phyloP scores from a whole-genome alignment of 2,888 invertebrate species.

The Lacanobia wlatinum region DNA sequence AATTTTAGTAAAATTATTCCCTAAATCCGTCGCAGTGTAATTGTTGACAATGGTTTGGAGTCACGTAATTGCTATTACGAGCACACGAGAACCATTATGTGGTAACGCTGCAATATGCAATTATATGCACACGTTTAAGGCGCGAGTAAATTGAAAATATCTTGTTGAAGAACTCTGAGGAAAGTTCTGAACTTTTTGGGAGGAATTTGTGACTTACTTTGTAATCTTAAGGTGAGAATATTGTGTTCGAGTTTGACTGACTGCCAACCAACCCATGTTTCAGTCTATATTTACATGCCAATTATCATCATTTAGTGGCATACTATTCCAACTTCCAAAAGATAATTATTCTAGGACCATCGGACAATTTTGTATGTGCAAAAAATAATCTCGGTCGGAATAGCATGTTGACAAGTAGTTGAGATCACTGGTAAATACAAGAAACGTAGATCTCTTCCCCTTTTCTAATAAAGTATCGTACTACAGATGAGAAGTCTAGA shows the following conservation, averaged over 20 bases:
- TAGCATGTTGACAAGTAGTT: neutral
- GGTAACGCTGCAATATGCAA: conserved; percentile 76
- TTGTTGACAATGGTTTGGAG: conserved; percentile 78
- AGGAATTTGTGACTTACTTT: neutral
- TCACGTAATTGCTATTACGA: conserved; percentile 85
- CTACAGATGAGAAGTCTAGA: conserved; percentile 6
- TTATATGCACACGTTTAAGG: conserved; percentile 72
- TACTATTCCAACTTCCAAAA: neutral
- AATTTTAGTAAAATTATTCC: conserved; percentile 51
- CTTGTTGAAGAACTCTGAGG: conserved; percentile 54
- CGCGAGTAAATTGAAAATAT: conserved; percentile 66
- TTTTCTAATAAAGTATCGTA: conserved; percentile 1
- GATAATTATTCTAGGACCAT: too few relatives aligned
- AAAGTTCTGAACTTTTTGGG: conserved; percentile 27
- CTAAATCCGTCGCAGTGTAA: conserved; percentile 60
- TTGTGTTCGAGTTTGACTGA: neutral
- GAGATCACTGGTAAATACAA: neutral
- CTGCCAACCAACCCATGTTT: too few relatives aligned
- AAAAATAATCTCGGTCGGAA: neutral
- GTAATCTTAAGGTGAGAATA: neutral
- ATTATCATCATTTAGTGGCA: too few relatives aligned
- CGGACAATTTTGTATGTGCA: neutral
- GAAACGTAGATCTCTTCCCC: neutral
- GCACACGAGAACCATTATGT: conserved; percentile 79
- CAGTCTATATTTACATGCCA: too few relatives aligned